Evolutionary conservation across 1,140 invertebrate species (phyloP), one percentile per base, ranked within the genome.

Genomic region (Thereuonema tuberculata): DNA sequence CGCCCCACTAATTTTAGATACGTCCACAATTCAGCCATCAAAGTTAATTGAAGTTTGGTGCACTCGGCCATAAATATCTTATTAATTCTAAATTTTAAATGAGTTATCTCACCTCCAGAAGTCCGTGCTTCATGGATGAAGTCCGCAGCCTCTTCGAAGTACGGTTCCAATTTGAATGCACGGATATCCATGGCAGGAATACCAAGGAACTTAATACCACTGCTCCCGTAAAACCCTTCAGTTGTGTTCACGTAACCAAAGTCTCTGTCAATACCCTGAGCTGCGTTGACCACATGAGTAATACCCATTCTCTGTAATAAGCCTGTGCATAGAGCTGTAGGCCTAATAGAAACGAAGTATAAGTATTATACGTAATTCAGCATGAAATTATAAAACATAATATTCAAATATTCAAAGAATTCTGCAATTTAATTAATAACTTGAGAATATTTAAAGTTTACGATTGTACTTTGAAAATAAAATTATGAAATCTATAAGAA

Each of bases 121-220:
- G 74, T 78, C 46, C 91, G 68, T 43, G 81, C 87, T 58, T 86
- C 80, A 59, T 88, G 81, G 58, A 93, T 91, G 69, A 91, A 93
- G 60, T 83, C 80, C 47, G 87, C 81, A 47, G 83, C 83, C 65
- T 80, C 79, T 63, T 84, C 75, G 72, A 93, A 91, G 70, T 89
- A 85, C 67, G 81, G 78, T 24, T 81, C 80, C 67, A 93, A 86
- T 68, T 89, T 82, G 60, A 81, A 84, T 27, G 79, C 80, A 26
- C 82, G 81, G 46, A 84, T 75, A 76, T 93, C 89, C 64, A 83
- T 77, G 59, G 89, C 78, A 49, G 80, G 81, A 64, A 93, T 82
- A 25, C 88, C 89, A 69, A 88, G 77, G 71, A 89, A 93, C 60
- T 78, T 75, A 48, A 93, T 84, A 28, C 77, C 78, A 28, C 81